Base-by-base conservation (phyloP, 1,140 invertebrate genomes). In the Drosophila saltans region DNA sequence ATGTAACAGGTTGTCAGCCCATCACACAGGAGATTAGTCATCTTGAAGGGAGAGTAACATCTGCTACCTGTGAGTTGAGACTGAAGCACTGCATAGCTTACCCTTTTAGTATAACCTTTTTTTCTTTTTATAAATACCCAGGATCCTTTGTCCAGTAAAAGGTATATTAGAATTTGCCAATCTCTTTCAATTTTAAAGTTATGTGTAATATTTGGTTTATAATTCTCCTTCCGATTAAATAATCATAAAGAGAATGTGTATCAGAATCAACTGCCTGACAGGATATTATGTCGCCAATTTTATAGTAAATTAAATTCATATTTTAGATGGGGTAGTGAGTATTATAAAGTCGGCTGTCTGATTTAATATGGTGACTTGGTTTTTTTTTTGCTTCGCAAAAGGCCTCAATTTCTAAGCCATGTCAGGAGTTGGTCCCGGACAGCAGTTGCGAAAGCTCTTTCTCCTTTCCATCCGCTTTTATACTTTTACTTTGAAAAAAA, bases 21-120 rank as follows among this genome's bases (percentile, higher is more conserved):
- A 82, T 88, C 70, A 77, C 83, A 83, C 60, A 83, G 79, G 61
- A 80, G 83, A 86, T 86, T 86, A 86, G 83, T 70, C 83, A 88
- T 76, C 72, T 76, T 67, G 60, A 55, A 62, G 66, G 65, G 45
- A 66, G 66, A 69, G 75, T 73, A 79, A 58, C 83, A 86, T 73
- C 70, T 88, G 83, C 69, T 82, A 69, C 75, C 71, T 69, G 52
- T 70, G 74, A 65, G 66, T 60, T 73, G 69, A 56, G 73, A 75
- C 66, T 76, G 55, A 59, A 39, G n/a, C 9, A 39, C n/a, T 21
- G 33, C 41, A 66, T 40, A 59, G 72, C 65, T 76, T 86, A 85
- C 75, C 79, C 82, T 82, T 86, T 86, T 82, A 52, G 45, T 52
- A 24, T 52, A 26, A 21, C 21, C 21, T 52, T 52, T 52, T 52